Percentiles rank a stretch among this genome's conserved stretches.
Evolutionary conservation across 2,888 invertebrate species (phyloP).

Genomic region (Rhodophaea formosa): DNA sequence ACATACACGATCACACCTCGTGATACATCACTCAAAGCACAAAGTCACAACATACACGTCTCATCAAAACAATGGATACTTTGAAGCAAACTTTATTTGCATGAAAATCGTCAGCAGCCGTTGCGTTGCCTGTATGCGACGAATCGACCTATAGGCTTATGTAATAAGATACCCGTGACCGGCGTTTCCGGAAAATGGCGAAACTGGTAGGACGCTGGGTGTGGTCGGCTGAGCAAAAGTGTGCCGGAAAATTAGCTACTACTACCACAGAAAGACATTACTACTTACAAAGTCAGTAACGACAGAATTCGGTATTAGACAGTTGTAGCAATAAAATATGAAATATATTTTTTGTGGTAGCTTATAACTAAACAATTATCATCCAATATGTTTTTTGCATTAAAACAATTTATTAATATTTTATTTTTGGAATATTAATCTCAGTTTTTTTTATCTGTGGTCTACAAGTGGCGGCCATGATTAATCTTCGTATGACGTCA

Average conservation of each 20-base stretch:
- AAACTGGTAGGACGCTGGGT: slow-evolving; percentile 1
- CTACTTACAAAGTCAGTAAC: slow-evolving; percentile 1
- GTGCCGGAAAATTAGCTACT: slow-evolving; percentile 4
- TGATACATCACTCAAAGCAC: neutral
- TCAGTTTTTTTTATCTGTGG: too few species aligned
- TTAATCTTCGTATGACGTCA: too few species aligned
- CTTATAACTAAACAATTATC: too few species aligned
- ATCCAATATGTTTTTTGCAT: too few species aligned
- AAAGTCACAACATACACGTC: neutral
- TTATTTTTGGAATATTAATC: too few species aligned
- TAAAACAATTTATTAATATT: too few species aligned
- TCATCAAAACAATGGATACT: slow-evolving; percentile 16
- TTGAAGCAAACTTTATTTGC: slow-evolving; percentile 30
- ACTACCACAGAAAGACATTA: too few species aligned
- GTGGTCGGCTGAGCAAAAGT: slow-evolving; percentile 2
- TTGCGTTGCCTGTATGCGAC: slow-evolving; percentile 8
- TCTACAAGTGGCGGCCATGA: too few species aligned
- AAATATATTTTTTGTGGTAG: too few species aligned
- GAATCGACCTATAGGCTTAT: slow-evolving; percentile 3
- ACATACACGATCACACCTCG: neutral
- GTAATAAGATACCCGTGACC: slow-evolving; percentile 11
- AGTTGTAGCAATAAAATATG: too few species aligned
- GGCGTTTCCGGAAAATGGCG: slow-evolving; percentile 16
- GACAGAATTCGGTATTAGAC: too few species aligned
- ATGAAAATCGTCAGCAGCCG: slow-evolving; percentile 28